These are phyloP conservation scores for Drosophila biarmipes DNA, from an alignment of 1,140 invertebrate genomes.

Conservation along the genomic window DNA sequence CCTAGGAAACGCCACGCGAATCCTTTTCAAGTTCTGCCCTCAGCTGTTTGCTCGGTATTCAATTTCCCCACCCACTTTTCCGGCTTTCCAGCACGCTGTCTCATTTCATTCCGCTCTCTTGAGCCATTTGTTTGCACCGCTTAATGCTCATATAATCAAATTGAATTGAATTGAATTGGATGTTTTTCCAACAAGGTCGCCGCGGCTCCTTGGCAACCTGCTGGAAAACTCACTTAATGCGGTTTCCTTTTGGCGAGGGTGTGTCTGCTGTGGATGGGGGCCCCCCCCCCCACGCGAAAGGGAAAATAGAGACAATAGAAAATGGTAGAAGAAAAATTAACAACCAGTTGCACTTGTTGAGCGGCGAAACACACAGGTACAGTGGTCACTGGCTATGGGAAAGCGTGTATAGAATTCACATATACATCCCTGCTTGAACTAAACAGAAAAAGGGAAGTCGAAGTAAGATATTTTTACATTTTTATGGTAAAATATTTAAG, in stretches of 20 bases:
- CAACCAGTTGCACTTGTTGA: constrained; percentile 25
- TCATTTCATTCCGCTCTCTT: constrained; percentile 44
- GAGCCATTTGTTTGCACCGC: constrained; percentile 43
- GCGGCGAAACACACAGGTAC: constrained; percentile 1
- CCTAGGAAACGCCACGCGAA: constrained; percentile 10
- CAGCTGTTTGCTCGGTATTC: constrained; percentile 45
- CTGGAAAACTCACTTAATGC: constrained; percentile 29
- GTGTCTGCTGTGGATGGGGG: constrained; percentile 5
- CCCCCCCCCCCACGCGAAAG: constrained; percentile 4
- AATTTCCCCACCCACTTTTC: constrained; percentile 30
- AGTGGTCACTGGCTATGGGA: background rate
- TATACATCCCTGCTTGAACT: background rate
- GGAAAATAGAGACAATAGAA: constrained; percentile 21
- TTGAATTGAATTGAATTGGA: constrained; percentile 46
- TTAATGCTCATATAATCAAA: constrained; percentile 42
- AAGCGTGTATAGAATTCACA: background rate
- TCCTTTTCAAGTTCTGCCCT: constrained; percentile 24
- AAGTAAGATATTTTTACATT: too few species aligned
- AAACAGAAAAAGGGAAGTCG: background rate
- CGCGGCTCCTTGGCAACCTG: constrained; percentile 31
- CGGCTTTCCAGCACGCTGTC: constrained; percentile 3
- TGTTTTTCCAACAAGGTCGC: constrained; percentile 34
- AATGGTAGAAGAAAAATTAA: constrained; percentile 9
- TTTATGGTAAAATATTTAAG: too few species aligned
- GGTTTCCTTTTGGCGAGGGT: constrained; percentile 20